These are phyloP conservation scores for Meganola albula DNA, from an alignment of 2,888 invertebrate species.

Conservation along the genomic window DNA sequence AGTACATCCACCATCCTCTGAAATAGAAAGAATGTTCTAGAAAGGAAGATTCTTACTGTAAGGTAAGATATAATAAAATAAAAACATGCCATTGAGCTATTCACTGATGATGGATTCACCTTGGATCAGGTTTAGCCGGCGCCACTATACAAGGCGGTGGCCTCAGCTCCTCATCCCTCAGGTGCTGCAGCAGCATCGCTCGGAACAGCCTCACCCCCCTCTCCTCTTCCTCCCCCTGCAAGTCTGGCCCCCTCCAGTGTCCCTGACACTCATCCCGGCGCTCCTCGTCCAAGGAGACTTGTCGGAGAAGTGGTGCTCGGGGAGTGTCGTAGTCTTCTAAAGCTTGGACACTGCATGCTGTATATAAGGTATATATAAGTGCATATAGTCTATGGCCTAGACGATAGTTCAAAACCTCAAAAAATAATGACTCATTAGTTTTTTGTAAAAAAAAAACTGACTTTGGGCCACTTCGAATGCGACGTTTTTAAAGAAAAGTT, in stretches of 20 bases:
- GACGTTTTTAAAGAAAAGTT: too few species aligned
- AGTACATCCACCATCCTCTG: slow-evolving; percentile 74
- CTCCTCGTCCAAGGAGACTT: slow-evolving; percentile 70
- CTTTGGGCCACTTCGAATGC: too few species aligned
- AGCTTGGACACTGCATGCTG: slow-evolving; percentile 65
- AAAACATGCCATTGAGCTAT: too few species aligned
- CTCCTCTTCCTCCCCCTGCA: slow-evolving; percentile 68
- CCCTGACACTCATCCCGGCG: slow-evolving; percentile 70
- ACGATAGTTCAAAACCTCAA: too few species aligned
- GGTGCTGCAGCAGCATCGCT: slow-evolving; percentile 62
- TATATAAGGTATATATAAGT: too few species aligned
- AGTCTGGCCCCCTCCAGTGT: slow-evolving; percentile 61
- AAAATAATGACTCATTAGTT: too few species aligned
- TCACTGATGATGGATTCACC: too few species aligned
- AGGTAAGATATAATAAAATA: too few species aligned
- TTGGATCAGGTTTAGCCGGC: slow-evolving; percentile 60
- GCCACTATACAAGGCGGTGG: slow-evolving; percentile 62
- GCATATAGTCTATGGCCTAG: too few species aligned
- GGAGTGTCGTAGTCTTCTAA: slow-evolving; percentile 66
- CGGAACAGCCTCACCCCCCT: slow-evolving; percentile 70
- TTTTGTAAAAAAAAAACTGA: too few species aligned
- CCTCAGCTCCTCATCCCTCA: slow-evolving; percentile 60
- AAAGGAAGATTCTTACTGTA: too few species aligned
- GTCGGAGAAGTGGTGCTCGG: slow-evolving; percentile 62
- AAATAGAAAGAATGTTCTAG: not conserved